Percentiles rank a stretch among this genome's conserved stretches.
Evolutionary conservation across 2,113 vertebrate genomes (phyloP).

Genomic region (Phoxinus phoxinus): DNA sequence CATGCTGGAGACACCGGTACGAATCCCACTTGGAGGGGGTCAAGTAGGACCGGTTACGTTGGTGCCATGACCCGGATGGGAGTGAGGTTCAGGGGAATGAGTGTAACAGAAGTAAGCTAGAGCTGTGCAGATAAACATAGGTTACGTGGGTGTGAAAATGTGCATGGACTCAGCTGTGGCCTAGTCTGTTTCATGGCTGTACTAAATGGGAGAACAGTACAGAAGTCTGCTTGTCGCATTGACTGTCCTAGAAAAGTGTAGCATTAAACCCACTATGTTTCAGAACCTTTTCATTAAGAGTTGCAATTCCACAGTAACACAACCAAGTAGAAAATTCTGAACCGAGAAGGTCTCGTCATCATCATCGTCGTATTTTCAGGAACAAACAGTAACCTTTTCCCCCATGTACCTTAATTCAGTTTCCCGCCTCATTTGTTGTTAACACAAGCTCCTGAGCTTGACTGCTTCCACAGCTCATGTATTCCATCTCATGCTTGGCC

Average conservation of each 20-base stretch:
- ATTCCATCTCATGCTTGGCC: conserved; percentile 47
- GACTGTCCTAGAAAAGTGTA: conserved; percentile 52
- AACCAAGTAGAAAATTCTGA: background rate
- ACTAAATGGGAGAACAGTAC: conserved; percentile 70
- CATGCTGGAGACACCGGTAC: too few relatives aligned
- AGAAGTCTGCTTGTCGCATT: conserved; percentile 59
- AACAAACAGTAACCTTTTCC: background rate
- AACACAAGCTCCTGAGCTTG: conserved; percentile 42
- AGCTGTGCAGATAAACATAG: too few relatives aligned
- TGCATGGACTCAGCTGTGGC: conserved; percentile 9
- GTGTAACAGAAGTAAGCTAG: too few relatives aligned
- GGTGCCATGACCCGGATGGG: too few relatives aligned
- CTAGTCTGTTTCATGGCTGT: conserved; percentile 71
- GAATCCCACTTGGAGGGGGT: too few relatives aligned
- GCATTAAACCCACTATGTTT: background rate
- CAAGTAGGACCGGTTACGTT: too few relatives aligned
- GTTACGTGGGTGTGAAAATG: background rate
- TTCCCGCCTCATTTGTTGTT: conserved; percentile 40
- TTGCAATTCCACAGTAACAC: conserved; percentile 8
- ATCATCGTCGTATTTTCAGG: conserved; percentile 3
- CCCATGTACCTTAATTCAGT: conserved; percentile 22
- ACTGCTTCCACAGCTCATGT: conserved; percentile 51
- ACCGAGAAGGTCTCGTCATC: background rate
- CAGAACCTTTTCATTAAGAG: conserved; percentile 40
- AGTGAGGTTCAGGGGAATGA: too few relatives aligned